These are phyloP conservation scores for Forficula auricularia DNA, from an alignment of 1,140 invertebrate species.

Conservation along the genomic window DNA sequence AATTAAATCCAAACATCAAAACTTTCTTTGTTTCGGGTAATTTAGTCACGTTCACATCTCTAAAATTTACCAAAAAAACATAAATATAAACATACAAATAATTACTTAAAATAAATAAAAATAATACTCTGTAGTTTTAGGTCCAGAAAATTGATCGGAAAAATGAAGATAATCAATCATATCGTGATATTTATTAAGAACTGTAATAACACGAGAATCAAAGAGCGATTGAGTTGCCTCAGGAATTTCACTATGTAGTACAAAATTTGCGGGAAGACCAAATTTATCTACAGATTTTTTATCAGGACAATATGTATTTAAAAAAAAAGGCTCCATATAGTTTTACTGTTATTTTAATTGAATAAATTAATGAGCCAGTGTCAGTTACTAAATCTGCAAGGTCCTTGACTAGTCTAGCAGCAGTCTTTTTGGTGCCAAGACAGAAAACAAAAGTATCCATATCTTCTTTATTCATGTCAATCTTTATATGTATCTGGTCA, in stretches of 20 bases:
- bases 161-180: constrained; percentile 92
- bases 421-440: constrained; percentile 76
- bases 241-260: constrained; percentile 73
- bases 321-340: constrained; percentile 17
- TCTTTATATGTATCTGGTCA: constrained; percentile 72
- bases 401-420: constrained; percentile 70
- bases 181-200: constrained; percentile 69
- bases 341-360: not conserved
- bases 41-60: constrained; percentile 35
- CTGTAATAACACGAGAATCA: constrained; percentile 65
- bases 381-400: constrained; percentile 74
- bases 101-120: constrained; percentile 26
- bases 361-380: constrained; percentile 8
- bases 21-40: constrained; percentile 53
- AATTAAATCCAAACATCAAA: constrained; percentile 69
- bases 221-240: constrained; percentile 67
- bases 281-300: constrained; percentile 74
- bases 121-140: constrained; percentile 65
- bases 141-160: constrained; percentile 86
- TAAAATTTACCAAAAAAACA: constrained; percentile 20
- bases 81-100: constrained; percentile 13
- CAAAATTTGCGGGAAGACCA: constrained; percentile 61
- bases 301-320: constrained; percentile 84
- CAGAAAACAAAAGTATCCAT: constrained; percentile 90
- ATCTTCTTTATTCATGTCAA: constrained; percentile 76